phyloP scores from a whole-genome alignment of 2,113 vertebrate genomes.

The Anguilla japonica region DNA sequence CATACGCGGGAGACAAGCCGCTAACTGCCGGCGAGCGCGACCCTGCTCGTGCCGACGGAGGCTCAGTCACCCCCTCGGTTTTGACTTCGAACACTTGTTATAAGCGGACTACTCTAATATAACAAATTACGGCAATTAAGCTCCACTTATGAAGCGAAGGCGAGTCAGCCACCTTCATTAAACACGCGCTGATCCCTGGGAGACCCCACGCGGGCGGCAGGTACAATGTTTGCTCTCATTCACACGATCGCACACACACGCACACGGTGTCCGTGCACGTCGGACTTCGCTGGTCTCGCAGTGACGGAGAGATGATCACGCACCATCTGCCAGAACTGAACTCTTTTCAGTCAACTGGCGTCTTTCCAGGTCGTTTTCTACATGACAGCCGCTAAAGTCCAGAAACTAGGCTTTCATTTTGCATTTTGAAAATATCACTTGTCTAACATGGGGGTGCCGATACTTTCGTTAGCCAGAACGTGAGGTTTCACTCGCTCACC shows the following conservation, averaged over 20 bases:
- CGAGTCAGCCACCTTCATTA: background rate
- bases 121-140: constrained; percentile 10
- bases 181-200: constrained; percentile 2
- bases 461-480: background rate
- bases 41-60: background rate
- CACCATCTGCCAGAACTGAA: constrained; percentile 8
- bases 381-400: background rate
- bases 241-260: background rate
- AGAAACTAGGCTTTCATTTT: background rate
- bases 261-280: background rate
- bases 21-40: background rate
- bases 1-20: constrained; percentile 13
- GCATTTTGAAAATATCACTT: background rate
- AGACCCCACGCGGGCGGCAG: constrained; percentile 9
- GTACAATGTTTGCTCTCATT: constrained; percentile 17
- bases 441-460: background rate
- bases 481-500: background rate
- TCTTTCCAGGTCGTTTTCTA: background rate
- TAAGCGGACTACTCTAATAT: background rate
- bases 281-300: background rate
- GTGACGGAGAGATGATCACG: background rate
- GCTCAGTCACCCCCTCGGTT: background rate
- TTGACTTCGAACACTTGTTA: constrained; percentile 3
- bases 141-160: background rate
- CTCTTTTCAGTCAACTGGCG: background rate